Evolutionary conservation across 2,113 vertebrate genomes (phyloP), one percentile per base, ranked within the genome.

Genomic region (Rhizomys pruinosus): DNA sequence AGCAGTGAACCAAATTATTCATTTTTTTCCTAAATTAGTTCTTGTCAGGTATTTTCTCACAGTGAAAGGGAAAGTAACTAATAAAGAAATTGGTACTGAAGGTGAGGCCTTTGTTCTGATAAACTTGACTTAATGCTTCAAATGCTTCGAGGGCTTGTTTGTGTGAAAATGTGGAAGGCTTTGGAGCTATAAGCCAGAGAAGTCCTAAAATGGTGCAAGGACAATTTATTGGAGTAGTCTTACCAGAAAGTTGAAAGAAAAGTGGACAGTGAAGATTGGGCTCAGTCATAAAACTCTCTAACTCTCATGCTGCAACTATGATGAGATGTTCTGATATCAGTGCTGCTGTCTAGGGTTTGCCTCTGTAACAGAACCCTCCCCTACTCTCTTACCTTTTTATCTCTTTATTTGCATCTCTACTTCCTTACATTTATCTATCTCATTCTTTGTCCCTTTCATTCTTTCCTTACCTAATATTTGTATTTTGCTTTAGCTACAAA

Each of bases 361-460:
- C 15, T 81, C 9, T 72, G n/a, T 55, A 72, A 47, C 3, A 20
- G 1, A 23, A 55, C 16, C 7, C 22, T 25, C 19, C 25, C 7
- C 42, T n/a, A n/a, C n/a, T 13, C 3, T 17, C 37, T 13, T 10
- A 7, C n/a, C 7, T 5, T 19, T 17, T 42, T 0, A 5, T 9
- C 5, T 32, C 23, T 22, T n/a, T 55, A 4, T 52, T n/a, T 37
- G 3, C 20, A 15, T 8, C 22, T 37, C 12, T 16, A 39, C 55
- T 13, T 27, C 7, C 22, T 37, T 9, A 23, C 22, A 6, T 10
- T 37, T 78, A 77, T 79, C 37, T 52, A 11, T 69, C 59, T n/a
- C n/a, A n/a, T n/a, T n/a, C n/a, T n/a, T n/a, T n/a, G n/a, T n/a
- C n/a, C n/a, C n/a, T n/a, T n/a, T n/a, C n/a, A n/a, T n/a, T n/a